Evolutionary conservation across 2,113 vertebrate species (phyloP).

Genomic region (Apodemus speciosus): DNA sequence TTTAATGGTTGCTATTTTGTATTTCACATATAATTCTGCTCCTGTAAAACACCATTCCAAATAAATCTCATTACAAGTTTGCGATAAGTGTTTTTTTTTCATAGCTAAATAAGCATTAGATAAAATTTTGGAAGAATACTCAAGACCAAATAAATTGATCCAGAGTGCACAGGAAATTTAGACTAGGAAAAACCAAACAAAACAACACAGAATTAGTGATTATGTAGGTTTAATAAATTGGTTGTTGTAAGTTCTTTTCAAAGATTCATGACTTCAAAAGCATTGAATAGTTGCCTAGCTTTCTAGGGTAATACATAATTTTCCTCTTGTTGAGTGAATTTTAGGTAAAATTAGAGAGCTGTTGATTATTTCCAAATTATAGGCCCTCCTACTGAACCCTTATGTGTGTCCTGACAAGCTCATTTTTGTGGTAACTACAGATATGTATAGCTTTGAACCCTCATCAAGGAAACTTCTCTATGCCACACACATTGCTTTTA

Average conservation of each 20-base stretch:
- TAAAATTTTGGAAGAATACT: not conserved
- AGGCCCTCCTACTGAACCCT: not conserved
- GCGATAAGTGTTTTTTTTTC: not conserved
- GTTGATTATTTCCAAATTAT: not conserved
- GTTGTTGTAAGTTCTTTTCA: not conserved
- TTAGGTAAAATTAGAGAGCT: not conserved
- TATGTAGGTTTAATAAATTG: not conserved
- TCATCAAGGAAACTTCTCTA: not conserved
- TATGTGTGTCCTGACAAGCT: not conserved
- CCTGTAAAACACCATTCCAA: not conserved
- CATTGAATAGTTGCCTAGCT: no score
- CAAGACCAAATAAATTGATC: not conserved
- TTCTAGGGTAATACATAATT: not conserved
- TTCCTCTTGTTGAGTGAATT: no score
- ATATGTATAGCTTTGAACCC: not conserved
- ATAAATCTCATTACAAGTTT: not conserved
- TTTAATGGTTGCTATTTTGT: constrained; percentile 27
- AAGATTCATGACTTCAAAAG: not conserved
- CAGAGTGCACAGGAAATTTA: not conserved
- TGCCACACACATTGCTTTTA: not conserved
- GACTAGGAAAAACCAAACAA: not conserved
- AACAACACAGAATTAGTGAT: not conserved
- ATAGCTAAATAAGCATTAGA: not conserved
- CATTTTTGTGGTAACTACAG: not conserved
- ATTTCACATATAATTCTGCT: not conserved